Conservation (phyloP, 2,888 invertebrate species). For the Matsumyia berberina region DNA sequence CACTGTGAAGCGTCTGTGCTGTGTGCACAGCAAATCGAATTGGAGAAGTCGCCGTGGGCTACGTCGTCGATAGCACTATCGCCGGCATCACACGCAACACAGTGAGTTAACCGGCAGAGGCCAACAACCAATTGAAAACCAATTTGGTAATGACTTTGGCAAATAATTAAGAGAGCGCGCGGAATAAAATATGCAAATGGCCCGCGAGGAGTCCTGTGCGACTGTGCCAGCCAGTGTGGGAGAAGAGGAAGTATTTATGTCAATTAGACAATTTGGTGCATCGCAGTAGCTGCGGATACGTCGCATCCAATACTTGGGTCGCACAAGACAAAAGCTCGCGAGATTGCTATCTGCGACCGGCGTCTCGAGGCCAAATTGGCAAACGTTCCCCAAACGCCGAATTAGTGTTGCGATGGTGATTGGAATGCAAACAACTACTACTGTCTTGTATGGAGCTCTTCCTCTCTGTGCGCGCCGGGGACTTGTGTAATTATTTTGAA, state of each 20-base stretch:
- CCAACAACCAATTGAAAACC: constrained; percentile 73
- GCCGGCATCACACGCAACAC: constrained; percentile 67
- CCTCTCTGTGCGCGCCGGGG: not conserved
- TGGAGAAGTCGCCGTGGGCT: constrained; percentile 41
- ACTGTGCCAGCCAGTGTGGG: constrained; percentile 27
- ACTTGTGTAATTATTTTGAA: constrained; percentile 61
- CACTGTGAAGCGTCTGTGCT: not conserved
- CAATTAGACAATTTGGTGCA: constrained; percentile 70
- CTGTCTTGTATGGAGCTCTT: constrained; percentile 27
- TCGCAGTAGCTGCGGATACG: constrained; percentile 12
- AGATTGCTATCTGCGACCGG: constrained; percentile 60
- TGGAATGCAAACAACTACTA: constrained; percentile 63
- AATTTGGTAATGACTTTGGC: constrained; percentile 76
- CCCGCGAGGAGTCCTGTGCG: constrained; percentile 14
- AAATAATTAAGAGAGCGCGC: constrained; percentile 73
- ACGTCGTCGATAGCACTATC: constrained; percentile 56
- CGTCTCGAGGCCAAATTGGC: constrained; percentile 63
- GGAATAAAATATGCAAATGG: constrained; percentile 70
- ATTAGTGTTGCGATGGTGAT: constrained; percentile 58
- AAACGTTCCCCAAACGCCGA: constrained; percentile 47
- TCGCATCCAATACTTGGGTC: constrained; percentile 9
- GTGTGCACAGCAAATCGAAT: constrained; percentile 40
- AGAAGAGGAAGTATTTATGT: constrained; percentile 70
- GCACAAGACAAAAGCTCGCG: constrained; percentile 60
- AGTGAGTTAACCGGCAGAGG: constrained; percentile 54